Evolutionary conservation across 1,140 invertebrate genomes (phyloP).

Genomic region (Maniola jurtina): DNA sequence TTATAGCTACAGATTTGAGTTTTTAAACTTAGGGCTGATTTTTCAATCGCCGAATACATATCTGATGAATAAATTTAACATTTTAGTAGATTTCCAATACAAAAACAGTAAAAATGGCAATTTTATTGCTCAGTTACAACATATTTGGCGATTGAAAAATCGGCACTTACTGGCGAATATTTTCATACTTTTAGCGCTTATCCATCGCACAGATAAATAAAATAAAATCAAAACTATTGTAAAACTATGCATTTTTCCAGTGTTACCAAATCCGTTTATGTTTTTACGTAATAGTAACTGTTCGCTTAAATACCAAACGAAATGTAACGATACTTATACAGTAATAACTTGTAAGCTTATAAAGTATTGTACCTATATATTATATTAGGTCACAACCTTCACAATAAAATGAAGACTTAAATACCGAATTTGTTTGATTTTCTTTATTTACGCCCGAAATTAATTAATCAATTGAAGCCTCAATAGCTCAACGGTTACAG

Average conservation of each 20-base stretch:
- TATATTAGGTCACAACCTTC: slow-evolving; percentile 72
- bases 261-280: slow-evolving; percentile 24
- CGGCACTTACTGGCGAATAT: slow-evolving; percentile 6
- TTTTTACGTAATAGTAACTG: slow-evolving; percentile 27
- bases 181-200: slow-evolving; percentile 26
- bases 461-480: too few species aligned
- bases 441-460: background rate
- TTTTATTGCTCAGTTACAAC: too few species aligned
- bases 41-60: too few species aligned
- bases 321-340: slow-evolving; percentile 55
- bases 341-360: slow-evolving; percentile 73
- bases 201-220: slow-evolving; percentile 41
- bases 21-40: background rate
- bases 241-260: slow-evolving; percentile 26
- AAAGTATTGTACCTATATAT: slow-evolving; percentile 67
- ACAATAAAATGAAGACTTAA: slow-evolving; percentile 77
- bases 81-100: too few species aligned
- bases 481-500: too few species aligned
- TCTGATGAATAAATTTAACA: too few species aligned
- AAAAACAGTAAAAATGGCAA: too few species aligned
- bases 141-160: too few species aligned
- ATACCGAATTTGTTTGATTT: slow-evolving; percentile 50
- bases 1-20: background rate
- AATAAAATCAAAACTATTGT: slow-evolving; percentile 32
- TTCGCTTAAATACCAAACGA: slow-evolving; percentile 34